Percentiles rank a stretch among this genome's conserved stretches.
These are phyloP conservation scores for Cantharis flavilabris DNA, from an alignment of 2,888 invertebrate genomes.

Conservation along the genomic window DNA sequence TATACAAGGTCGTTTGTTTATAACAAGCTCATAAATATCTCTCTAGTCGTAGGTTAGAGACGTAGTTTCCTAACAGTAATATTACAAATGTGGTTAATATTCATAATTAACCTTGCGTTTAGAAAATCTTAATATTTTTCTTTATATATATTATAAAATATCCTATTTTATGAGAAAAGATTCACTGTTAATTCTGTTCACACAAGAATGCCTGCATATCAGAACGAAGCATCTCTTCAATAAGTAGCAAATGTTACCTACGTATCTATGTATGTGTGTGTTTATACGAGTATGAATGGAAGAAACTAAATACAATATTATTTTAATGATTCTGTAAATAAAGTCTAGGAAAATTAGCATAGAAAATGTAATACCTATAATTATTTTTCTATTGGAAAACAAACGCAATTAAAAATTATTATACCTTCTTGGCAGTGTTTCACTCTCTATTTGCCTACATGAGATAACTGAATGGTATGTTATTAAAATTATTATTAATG, in stretches of 20 bases:
- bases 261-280: neutral
- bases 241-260: neutral
- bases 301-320: neutral
- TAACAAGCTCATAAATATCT: constrained; percentile 34
- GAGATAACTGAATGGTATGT: neutral
- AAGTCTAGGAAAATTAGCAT: neutral
- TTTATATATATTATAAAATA: neutral
- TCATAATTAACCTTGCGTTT: neutral
- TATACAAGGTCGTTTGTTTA: constrained; percentile 32
- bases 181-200: neutral
- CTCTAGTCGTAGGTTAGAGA: constrained; percentile 18
- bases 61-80: constrained; percentile 24
- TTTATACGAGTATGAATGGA: neutral
- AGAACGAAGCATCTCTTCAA: neutral
- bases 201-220: neutral
- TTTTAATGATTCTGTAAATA: neutral
- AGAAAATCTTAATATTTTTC: neutral
- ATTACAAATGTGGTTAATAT: constrained; percentile 18
- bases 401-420: neutral
- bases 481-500: neutral
- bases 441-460: neutral
- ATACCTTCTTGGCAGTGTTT: neutral
- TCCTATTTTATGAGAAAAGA: neutral
- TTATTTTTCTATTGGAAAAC: neutral
- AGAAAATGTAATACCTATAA: neutral